Percentiles rank a stretch among this genome's conserved stretches.
These are phyloP conservation scores for Gadus macrocephalus DNA, from an alignment of 2,113 vertebrate species.

Conservation along the genomic window DNA sequence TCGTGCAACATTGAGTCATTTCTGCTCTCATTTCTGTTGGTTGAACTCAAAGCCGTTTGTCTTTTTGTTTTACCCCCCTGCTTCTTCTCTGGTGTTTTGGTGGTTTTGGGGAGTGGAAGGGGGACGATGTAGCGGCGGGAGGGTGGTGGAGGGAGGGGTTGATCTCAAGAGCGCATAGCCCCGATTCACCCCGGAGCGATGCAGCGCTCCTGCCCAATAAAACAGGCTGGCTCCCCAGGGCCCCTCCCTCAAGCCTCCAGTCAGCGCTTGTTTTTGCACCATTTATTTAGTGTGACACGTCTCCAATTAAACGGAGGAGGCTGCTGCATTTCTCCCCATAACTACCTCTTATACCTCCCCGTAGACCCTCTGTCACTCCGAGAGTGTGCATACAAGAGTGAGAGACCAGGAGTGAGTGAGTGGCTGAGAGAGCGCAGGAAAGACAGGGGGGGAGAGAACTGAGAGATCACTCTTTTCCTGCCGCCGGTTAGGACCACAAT, in stretches of 20 bases:
- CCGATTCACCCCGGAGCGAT: constrained; percentile 67
- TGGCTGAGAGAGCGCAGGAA: constrained; percentile 40
- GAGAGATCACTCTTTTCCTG: constrained; percentile 71
- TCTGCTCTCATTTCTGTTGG: constrained; percentile 17
- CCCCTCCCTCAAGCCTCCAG: constrained; percentile 73
- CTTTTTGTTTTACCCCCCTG: constrained; percentile 36
- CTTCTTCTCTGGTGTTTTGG: constrained; percentile 40
- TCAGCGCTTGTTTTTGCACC: constrained; percentile 77
- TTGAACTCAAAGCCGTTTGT: constrained; percentile 58
- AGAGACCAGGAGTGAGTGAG: constrained; percentile 31
- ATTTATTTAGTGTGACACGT: constrained; percentile 82
- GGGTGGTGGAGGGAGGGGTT: no score
- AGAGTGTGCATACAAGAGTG: constrained; percentile 63
- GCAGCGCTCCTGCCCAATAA: constrained; percentile 76
- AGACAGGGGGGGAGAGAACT: constrained; percentile 33
- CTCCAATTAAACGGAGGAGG: constrained; percentile 80
- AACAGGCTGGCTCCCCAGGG: constrained; percentile 71
- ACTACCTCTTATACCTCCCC: constrained; percentile 78
- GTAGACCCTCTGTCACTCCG: constrained; percentile 75
- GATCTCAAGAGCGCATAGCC: constrained; percentile 67
- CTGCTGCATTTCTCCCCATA: constrained; percentile 75
- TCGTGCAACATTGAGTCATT: constrained; percentile 25
- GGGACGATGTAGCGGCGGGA: constrained; percentile 12
- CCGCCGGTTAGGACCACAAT: constrained; percentile 75
- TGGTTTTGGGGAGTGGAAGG: constrained; percentile 30